These are phyloP conservation scores for Chaunax sp. DNA, from an alignment of 2,797 vertebrate genomes.

Conservation along the genomic window DNA sequence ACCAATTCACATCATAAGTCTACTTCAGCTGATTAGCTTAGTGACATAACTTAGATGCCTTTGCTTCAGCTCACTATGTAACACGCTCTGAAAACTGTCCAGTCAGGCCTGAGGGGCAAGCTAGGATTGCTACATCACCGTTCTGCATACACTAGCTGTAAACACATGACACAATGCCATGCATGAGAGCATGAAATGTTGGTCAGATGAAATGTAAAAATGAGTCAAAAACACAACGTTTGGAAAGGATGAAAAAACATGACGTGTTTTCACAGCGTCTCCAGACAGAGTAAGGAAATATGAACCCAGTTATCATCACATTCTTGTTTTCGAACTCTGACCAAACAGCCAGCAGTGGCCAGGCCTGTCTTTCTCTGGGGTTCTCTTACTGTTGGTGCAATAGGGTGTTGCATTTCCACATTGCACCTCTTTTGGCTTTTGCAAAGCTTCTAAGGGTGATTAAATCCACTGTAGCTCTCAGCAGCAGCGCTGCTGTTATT, in stretches of 20 bases:
- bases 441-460: constrained; percentile 59
- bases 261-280: constrained; percentile 15
- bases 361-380: constrained; percentile 27
- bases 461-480: constrained; percentile 56
- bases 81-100: constrained; percentile 21
- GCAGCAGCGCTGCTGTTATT: constrained; percentile 57
- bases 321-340: not conserved
- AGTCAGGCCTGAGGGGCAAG: constrained; percentile 19
- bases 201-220: constrained; percentile 35
- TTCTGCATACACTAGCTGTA: constrained; percentile 39
- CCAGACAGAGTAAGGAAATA: not conserved
- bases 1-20: not conserved
- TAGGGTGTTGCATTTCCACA: constrained; percentile 56
- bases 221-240: not conserved
- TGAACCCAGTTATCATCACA: not conserved
- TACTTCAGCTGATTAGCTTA: constrained; percentile 12
- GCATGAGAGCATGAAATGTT: constrained; percentile 49
- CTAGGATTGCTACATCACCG: constrained; percentile 11
- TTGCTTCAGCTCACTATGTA: constrained; percentile 11
- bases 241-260: not conserved
- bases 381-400: constrained; percentile 46
- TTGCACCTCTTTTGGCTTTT: constrained; percentile 59
- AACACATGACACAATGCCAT: constrained; percentile 37
- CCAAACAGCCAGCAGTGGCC: constrained; percentile 21
- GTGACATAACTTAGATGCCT: constrained; percentile 23